A percentile compares a stretch with the other conserved stretches of the same genome.
These are phyloP conservation scores for Heliconius hermathena DNA, from an alignment of 1,140 invertebrate species.

Conservation along the genomic window DNA sequence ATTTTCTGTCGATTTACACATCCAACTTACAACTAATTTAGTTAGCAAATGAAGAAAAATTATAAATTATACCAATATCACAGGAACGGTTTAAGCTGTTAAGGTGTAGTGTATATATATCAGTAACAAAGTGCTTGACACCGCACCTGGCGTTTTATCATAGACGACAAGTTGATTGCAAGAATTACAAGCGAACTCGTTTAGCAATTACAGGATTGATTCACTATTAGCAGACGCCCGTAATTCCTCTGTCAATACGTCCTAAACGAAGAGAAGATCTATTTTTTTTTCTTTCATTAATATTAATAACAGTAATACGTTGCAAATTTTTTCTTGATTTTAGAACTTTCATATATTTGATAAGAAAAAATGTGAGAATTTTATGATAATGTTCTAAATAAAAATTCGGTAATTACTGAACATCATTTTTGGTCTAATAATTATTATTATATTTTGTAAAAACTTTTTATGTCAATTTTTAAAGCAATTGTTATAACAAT, in stretches of 20 bases:
- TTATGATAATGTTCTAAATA: too few relatives aligned
- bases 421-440: too few relatives aligned
- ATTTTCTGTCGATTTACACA: too few relatives aligned
- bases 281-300: neutral
- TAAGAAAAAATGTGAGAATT: too few relatives aligned
- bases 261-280: neutral
- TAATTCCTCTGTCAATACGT: constrained; percentile 30
- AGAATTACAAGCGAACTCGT: constrained; percentile 30
- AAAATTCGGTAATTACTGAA: too few relatives aligned
- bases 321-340: too few relatives aligned
- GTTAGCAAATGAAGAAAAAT: neutral
- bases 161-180: constrained; percentile 47
- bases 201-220: constrained; percentile 35
- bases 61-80: neutral
- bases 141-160: constrained; percentile 44
- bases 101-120: constrained; percentile 13
- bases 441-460: too few relatives aligned
- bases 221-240: constrained; percentile 32
- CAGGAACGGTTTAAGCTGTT: neutral
- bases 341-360: too few relatives aligned
- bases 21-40: neutral
- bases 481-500: too few relatives aligned
- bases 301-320: neutral
- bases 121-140: constrained; percentile 29
- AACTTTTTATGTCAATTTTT: too few relatives aligned